A percentile compares a stretch with the other conserved stretches of the same genome.
phyloP scores from a whole-genome alignment of 2,888 invertebrate genomes.

The Glyphotaelius pellucidus region DNA sequence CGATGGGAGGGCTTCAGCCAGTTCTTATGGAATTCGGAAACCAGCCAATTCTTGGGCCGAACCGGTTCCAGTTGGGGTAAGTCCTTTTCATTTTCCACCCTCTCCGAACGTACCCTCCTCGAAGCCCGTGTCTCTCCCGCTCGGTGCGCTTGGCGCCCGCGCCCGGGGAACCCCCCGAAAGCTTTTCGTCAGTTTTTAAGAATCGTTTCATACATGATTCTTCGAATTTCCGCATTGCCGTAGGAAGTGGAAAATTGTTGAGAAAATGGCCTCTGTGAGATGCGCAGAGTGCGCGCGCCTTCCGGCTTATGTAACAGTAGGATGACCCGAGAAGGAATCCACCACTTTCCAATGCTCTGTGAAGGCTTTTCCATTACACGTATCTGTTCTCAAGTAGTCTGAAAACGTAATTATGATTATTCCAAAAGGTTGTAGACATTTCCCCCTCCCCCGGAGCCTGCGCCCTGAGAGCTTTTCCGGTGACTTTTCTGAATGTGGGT shows the following conservation, averaged over 20 bases:
- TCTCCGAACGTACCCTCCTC: slow-evolving; percentile 57
- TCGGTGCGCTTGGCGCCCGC: background rate
- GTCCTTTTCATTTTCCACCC: slow-evolving; percentile 71
- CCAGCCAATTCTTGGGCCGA: slow-evolving; percentile 93
- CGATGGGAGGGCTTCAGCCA: slow-evolving; percentile 90
- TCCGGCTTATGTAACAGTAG: slow-evolving; percentile 63
- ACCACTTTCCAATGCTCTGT: background rate
- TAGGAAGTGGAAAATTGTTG: slow-evolving; percentile 61
- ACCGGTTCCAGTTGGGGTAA: slow-evolving; percentile 97
- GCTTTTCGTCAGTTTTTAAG: slow-evolving; percentile 10
- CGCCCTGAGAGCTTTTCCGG: slow-evolving; percentile 15
- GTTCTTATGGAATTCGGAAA: slow-evolving; percentile 95
- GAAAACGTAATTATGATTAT: background rate
- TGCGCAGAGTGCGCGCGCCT: slow-evolving; percentile 65
- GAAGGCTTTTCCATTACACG: background rate
- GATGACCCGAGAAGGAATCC: slow-evolving; percentile 48
- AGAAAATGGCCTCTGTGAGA: slow-evolving; percentile 61
- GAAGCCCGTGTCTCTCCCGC: background rate
- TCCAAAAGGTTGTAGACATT: background rate
- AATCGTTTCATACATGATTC: slow-evolving; percentile 49
- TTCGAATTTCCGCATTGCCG: slow-evolving; percentile 62
- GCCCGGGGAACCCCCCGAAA: background rate
- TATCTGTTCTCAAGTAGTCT: background rate
- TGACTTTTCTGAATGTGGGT: background rate
- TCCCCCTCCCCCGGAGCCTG: background rate